A percentile compares a stretch with the other conserved stretches of the same genome.
Evolutionary conservation across 2,797 vertebrate species (phyloP).

Genomic region (Sciurus carolinensis): DNA sequence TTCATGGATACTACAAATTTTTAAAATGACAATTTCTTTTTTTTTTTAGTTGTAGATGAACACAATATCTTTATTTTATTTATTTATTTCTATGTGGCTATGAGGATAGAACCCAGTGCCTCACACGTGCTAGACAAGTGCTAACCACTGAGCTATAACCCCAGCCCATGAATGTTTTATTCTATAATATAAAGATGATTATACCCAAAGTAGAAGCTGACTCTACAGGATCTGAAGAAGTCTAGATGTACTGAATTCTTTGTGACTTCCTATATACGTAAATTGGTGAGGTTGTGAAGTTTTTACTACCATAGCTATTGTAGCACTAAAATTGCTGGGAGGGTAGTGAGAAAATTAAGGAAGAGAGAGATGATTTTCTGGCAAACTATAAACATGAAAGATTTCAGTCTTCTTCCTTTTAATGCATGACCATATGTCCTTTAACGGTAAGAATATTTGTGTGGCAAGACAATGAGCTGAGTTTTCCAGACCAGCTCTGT

Average conservation of each 20-base stretch:
- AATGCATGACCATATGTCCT: not conserved
- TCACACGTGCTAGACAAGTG: no score
- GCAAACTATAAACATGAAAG: slow-evolving; percentile 13
- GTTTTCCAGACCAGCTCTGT: slow-evolving; percentile 21
- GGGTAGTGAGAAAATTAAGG: slow-evolving; percentile 18
- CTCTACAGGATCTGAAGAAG: not conserved
- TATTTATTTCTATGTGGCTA: no score
- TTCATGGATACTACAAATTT: slow-evolving; percentile 49
- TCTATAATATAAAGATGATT: not conserved
- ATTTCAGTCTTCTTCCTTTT: slow-evolving; percentile 47
- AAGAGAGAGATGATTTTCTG: not conserved
- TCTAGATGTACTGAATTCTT: slow-evolving; percentile 37
- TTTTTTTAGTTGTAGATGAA: no score
- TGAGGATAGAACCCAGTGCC: no score
- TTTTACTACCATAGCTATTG: not conserved
- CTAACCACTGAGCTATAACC: no score
- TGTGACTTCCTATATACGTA: not conserved
- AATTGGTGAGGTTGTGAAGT: not conserved
- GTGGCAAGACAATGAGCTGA: not conserved
- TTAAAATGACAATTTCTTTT: no score
- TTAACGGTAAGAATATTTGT: slow-evolving; percentile 38
- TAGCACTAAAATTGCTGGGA: slow-evolving; percentile 36
- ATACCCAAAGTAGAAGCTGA: slow-evolving; percentile 40
- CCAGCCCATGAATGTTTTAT: slow-evolving; percentile 18
- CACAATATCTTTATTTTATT: no score